These are phyloP conservation scores for Neogale vison DNA, from an alignment of 2,113 vertebrate genomes.

Conservation along the genomic window DNA sequence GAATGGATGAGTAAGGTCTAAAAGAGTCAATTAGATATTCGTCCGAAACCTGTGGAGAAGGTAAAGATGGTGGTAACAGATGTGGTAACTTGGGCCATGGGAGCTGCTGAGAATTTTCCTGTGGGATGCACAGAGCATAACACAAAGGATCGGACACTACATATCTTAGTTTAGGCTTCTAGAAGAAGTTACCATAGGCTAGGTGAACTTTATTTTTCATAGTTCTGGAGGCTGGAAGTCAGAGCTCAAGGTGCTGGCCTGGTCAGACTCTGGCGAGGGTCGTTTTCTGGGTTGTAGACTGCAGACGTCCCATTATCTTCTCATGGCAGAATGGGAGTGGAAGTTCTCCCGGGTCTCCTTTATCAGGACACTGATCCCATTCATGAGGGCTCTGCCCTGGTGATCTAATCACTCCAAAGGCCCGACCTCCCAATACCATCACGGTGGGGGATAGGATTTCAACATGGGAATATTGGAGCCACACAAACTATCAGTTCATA, in stretches of 20 bases:
- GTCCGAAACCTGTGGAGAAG: not conserved
- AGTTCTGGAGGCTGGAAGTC: not conserved
- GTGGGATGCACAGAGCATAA: not conserved
- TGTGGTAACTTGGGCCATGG: not conserved
- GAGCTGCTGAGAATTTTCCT: not conserved
- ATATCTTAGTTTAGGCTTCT: not conserved
- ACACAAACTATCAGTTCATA: not conserved
- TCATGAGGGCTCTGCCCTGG: not conserved
- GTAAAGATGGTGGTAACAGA: not conserved
- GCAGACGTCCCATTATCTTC: not conserved
- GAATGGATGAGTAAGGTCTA: not conserved
- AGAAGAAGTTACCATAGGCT: not conserved
- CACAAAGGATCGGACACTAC: not conserved
- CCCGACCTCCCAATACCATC: not conserved
- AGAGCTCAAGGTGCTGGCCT: not conserved
- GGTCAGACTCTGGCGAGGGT: not conserved
- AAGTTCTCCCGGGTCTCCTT: not conserved
- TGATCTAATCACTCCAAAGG: not conserved
- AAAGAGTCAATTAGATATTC: not conserved
- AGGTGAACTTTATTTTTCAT: not conserved
- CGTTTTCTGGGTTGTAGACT: not conserved
- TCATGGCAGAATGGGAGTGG: not conserved
- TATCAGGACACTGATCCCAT: not conserved
- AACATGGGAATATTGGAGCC: not conserved
- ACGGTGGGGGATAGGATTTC: not conserved